Percentiles rank a stretch among this genome's conserved stretches.
Evolutionary conservation across 2,797 vertebrate genomes (phyloP).

Genomic region (Tachyglossus aculeatus): DNA sequence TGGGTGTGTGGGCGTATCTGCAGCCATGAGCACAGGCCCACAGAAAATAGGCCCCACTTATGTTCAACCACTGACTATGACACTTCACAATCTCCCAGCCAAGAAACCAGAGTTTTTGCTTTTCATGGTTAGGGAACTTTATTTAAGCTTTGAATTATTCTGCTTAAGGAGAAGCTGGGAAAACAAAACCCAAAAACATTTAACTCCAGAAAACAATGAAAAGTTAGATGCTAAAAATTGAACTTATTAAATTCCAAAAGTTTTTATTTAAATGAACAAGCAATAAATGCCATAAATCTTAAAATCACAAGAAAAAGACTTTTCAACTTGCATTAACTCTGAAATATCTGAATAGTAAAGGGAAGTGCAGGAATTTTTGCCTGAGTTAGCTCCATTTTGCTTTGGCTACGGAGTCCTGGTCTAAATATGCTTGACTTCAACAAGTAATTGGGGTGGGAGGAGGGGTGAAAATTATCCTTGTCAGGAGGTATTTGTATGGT

Average conservation of each 20-base stretch:
- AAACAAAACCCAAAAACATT: no score
- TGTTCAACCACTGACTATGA: no score
- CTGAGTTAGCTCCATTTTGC: not conserved
- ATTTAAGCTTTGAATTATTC: conserved; percentile 3
- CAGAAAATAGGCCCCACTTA: no score
- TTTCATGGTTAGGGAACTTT: not conserved
- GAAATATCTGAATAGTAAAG: not conserved
- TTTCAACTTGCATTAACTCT: not conserved
- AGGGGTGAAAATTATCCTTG: no score
- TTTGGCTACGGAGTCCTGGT: no score
- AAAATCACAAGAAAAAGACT: not conserved
- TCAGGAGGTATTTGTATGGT: no score
- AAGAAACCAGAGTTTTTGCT: not conserved
- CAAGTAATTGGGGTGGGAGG: no score
- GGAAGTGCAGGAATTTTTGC: not conserved
- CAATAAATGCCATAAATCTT: no score
- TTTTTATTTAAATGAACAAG: not conserved
- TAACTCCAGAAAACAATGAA: conserved; percentile 7
- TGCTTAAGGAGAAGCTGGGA: no score
- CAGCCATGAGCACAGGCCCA: not conserved
- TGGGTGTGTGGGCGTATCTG: no score
- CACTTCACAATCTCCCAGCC: not conserved
- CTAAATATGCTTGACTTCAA: no score
- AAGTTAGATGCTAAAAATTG: conserved; percentile 1
- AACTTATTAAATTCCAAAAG: conserved; percentile 12